Conservation (phyloP, 2,888 invertebrate species). For the Epiblema foenella region DNA sequence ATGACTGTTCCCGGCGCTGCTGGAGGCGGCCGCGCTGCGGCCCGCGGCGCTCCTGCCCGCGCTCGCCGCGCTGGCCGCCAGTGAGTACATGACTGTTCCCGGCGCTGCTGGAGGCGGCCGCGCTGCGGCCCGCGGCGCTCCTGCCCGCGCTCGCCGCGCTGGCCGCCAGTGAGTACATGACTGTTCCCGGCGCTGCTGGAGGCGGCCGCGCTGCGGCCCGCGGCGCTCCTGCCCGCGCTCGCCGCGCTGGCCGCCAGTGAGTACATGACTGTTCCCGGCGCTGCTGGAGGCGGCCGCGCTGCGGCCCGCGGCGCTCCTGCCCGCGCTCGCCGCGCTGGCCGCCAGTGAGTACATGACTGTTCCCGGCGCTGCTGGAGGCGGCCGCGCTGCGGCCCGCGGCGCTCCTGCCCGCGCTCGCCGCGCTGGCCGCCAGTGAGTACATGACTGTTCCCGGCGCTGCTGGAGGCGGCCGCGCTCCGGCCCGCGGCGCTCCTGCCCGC, state of each 20-base stretch:
- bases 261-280: too few relatives aligned
- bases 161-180: too few relatives aligned
- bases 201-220: conserved; percentile 47
- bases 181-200: conserved; percentile 56
- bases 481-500: conserved; percentile 59
- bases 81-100: too few relatives aligned
- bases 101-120: conserved; percentile 50
- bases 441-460: conserved; percentile 59
- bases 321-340: conserved; percentile 58
- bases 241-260: conserved; percentile 57
- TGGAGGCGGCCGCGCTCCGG: conserved; percentile 43
- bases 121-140: conserved; percentile 53
- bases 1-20: conserved; percentile 59
- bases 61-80: conserved; percentile 56
- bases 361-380: conserved; percentile 53
- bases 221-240: conserved; percentile 58
- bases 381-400: conserved; percentile 51
- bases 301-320: conserved; percentile 55
- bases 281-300: conserved; percentile 46
- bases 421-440: too few relatives aligned
- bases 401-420: conserved; percentile 57
- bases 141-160: conserved; percentile 58
- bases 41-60: conserved; percentile 59
- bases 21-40: conserved; percentile 43
- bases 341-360: too few relatives aligned